Conservation (phyloP, 2,113 vertebrate genomes). For the Brachionichthys hirsutus region DNA sequence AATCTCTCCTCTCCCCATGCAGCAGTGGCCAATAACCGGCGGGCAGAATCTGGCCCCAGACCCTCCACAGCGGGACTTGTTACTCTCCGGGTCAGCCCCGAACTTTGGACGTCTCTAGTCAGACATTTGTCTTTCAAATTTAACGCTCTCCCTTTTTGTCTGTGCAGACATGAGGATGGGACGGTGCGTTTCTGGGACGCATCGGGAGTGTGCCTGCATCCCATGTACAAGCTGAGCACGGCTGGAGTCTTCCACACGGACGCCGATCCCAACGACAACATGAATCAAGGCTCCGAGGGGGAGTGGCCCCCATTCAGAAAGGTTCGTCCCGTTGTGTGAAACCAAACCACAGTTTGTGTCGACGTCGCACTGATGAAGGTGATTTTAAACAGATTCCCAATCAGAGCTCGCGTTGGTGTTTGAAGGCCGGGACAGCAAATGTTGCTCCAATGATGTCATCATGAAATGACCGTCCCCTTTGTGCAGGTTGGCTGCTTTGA, state of each 20-base stretch:
- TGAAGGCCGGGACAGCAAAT: background rate
- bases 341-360: no score
- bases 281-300: conserved; percentile 86
- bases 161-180: conserved; percentile 90
- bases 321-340: conserved; percentile 72
- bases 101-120: background rate
- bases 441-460: background rate
- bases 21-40: conserved; percentile 93
- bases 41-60: conserved; percentile 88
- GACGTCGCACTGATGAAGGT: no score
- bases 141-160: conserved; percentile 1
- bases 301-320: conserved; percentile 97
- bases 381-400: no score
- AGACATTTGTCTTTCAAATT: background rate
- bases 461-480: background rate
- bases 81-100: conserved; percentile 90
- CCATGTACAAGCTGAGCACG: conserved; percentile 93
- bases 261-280: conserved; percentile 87
- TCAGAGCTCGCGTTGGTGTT: background rate
- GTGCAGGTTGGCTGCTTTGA: conserved; percentile 94
- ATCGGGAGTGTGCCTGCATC: conserved; percentile 90
- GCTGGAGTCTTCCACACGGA: conserved; percentile 90
- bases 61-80: conserved; percentile 92
- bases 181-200: conserved; percentile 97
- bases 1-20: conserved; percentile 35